Evolutionary conservation across 2,797 vertebrate species (phyloP), one percentile per base, ranked within the genome.

Genomic region (Phoxinus dragarum): DNA sequence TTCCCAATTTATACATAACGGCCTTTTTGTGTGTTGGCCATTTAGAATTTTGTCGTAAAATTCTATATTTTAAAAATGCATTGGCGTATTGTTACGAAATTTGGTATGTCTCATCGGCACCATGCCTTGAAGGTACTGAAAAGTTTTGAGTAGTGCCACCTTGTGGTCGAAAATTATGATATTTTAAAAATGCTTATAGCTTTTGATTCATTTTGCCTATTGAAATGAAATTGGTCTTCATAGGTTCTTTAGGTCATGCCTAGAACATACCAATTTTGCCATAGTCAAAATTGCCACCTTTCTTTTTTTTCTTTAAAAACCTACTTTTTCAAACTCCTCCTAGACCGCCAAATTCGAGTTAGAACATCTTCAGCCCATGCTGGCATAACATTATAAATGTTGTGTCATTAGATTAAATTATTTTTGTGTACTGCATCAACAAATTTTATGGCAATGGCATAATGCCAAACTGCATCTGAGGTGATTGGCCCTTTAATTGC

Each of bases 331-430:
- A n/a, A 56, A 4, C 23, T 59, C 56, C 54, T 59, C 54, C 23
- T 59, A n/a, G 21, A 10, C 3, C 1, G 1, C 56, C 23, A 59
- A 59, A 59, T 59, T 21, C 1, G 54, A 8, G 21, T 23, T 10
- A n/a, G 21, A 59, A 10, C 3, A 27, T 61, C 56, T 61, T 61
- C 23, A 61, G 23, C 10, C 56, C 56, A 12, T 27, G 56, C 23
- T 61, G 59, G n/a, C 59, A 61, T 12, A 14, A 61, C 2, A 1
- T 14, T 61, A 14, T 27, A 12, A 11, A 61, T 61, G 27, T 61
- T 0, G n/a, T 12, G 59, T 54, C 1, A 3, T 6, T 3, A 27
- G n/a, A 61, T 2, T 0, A 14, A 61, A n/a, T 4, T 11, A 5
- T 64, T 64, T 6, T 64, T 0, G n/a, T 64, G 21, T 64, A 16